Conservation (phyloP, 2,797 vertebrate genomes). For the Sebastes variabilis region DNA sequence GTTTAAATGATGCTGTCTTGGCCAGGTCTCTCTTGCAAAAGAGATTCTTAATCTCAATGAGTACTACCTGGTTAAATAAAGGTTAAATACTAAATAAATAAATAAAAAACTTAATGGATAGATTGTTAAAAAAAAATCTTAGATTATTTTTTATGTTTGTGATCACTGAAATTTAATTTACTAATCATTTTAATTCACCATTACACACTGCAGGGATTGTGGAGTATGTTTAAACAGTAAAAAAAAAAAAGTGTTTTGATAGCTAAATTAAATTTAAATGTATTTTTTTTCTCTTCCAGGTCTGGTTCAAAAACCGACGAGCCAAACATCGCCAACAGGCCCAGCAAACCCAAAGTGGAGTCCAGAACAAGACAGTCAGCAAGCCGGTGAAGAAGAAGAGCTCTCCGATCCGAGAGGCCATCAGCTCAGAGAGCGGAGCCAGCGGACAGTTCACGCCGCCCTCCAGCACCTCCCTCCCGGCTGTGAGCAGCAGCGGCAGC, state of each 20-base stretch:
- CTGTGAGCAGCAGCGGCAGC: slow-evolving; percentile 87
- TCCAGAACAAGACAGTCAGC: slow-evolving; percentile 87
- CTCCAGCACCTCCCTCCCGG: slow-evolving; percentile 87
- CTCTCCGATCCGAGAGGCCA: slow-evolving; percentile 89
- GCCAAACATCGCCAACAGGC: slow-evolving; percentile 94
- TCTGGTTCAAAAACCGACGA: slow-evolving; percentile 97
- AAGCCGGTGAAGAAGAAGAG: slow-evolving; percentile 92
- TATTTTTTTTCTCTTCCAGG: slow-evolving; percentile 71
- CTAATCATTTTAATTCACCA: no score
- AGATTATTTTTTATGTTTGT: no score
- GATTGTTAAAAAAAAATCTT: no score
- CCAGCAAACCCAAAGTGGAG: slow-evolving; percentile 85
- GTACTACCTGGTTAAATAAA: no score
- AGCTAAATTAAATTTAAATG: background rate
- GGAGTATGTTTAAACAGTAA: no score
- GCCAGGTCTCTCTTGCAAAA: no score
- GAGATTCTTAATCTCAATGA: no score
- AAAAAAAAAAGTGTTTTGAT: background rate
- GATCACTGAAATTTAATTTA: no score
- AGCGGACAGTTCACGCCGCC: slow-evolving; percentile 93
- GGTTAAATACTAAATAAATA: no score
- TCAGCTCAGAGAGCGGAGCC: slow-evolving; percentile 90
- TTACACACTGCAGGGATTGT: no score
- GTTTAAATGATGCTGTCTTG: no score
- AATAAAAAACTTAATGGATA: no score